phyloP scores from a whole-genome alignment of 2,113 vertebrate species.

The Illadopsis cleaveri region DNA sequence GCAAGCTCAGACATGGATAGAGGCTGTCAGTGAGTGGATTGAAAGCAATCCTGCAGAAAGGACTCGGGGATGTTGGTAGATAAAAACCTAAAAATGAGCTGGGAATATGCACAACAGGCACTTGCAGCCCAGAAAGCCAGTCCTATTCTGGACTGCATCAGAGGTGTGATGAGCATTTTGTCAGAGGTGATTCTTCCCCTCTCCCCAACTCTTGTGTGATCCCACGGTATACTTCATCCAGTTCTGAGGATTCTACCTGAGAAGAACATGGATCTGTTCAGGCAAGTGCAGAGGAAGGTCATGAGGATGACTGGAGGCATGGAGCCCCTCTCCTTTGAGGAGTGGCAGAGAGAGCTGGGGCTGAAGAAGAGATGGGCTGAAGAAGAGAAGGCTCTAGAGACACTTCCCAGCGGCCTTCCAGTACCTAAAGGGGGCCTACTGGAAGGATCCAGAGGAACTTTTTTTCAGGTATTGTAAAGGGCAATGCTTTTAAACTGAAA shows the following conservation, averaged over 20 bases:
- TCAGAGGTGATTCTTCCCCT: not conserved
- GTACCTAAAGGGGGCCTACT: not conserved
- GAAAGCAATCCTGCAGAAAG: not conserved
- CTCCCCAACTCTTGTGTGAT: not conserved
- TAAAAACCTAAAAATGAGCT: not conserved
- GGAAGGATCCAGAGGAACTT: not conserved
- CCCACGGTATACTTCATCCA: not conserved
- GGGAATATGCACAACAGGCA: not conserved
- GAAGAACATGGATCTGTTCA: not conserved
- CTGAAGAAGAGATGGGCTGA: not conserved
- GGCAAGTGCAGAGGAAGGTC: not conserved
- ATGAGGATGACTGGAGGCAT: fast-evolving
- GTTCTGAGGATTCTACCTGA: not conserved
- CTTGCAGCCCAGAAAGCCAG: fast-evolving
- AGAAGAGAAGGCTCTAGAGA: not conserved
- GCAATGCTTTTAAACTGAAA: fast-evolving
- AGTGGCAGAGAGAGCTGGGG: not conserved
- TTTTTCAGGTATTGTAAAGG: not conserved
- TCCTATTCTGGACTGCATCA: not conserved
- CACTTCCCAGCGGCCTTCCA: not conserved
- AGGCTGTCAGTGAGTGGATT: fast-evolving
- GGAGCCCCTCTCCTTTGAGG: not conserved
- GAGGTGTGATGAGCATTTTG: not conserved
- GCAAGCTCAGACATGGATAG: not conserved
- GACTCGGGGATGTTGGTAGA: not conserved